Conservation (phyloP, 2,113 vertebrate species). For the Psittacus erithacus region DNA sequence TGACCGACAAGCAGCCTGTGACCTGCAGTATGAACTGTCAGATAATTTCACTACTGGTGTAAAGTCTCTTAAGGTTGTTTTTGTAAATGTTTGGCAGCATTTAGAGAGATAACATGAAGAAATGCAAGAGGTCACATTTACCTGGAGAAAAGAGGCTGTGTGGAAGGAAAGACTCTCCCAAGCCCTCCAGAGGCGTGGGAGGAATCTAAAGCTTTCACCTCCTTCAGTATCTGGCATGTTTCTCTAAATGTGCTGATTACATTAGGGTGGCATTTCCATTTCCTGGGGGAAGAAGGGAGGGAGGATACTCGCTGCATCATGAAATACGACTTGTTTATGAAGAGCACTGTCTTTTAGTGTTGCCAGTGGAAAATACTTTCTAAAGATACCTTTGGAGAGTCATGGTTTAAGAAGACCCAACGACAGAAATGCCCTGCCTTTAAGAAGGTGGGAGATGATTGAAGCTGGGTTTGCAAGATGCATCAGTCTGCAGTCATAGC, state of each 20-base stretch:
- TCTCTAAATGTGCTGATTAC: not conserved
- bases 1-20: not conserved
- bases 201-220: not conserved
- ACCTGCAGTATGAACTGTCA: not conserved
- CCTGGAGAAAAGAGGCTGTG: not conserved
- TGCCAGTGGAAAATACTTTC: not conserved
- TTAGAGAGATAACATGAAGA: not conserved
- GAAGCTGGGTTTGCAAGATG: not conserved
- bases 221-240: not conserved
- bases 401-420: not conserved
- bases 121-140: not conserved
- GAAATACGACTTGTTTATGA: not conserved
- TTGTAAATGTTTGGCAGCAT: not conserved
- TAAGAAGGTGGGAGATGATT: not conserved
- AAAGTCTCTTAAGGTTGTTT: slow-evolving; percentile 1
- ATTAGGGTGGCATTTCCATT: not conserved
- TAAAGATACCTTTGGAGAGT: not conserved
- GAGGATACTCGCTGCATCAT: not conserved
- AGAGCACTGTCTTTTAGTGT: not conserved
- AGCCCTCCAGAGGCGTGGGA: not conserved
- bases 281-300: not conserved
- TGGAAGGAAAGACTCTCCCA: not conserved
- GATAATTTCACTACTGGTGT: not conserved
- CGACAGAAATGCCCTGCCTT: not conserved
- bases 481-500: not conserved